These are phyloP conservation scores for Tetrax tetrax DNA, from an alignment of 2,113 vertebrate genomes.

Conservation along the genomic window DNA sequence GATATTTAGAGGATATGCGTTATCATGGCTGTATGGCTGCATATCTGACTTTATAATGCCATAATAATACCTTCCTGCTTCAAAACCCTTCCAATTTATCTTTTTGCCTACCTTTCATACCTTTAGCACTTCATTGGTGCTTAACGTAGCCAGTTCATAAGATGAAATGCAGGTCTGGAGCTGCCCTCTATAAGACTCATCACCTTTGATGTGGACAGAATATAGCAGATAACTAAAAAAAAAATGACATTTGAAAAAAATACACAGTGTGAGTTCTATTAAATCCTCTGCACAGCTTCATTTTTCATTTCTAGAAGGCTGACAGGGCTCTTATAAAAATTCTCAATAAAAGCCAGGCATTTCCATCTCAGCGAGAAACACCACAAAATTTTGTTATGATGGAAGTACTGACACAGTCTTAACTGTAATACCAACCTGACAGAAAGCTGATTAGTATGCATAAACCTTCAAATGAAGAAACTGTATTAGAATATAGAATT, in stretches of 20 bases:
- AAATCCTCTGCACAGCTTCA: conserved; percentile 9
- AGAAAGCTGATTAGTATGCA: background rate
- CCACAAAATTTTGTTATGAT: background rate
- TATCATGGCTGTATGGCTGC: background rate
- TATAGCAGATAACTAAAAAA: background rate
- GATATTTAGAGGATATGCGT: background rate
- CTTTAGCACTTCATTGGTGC: conserved; percentile 13
- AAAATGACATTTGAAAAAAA: background rate
- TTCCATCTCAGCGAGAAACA: conserved; percentile 10
- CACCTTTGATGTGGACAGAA: conserved; percentile 4
- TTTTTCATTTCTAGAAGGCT: conserved; percentile 36
- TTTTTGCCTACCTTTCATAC: background rate
- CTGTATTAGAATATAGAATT: background rate
- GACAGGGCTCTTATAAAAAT: background rate
- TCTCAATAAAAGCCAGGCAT: background rate
- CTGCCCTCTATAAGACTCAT: background rate
- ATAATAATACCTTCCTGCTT: conserved; percentile 12
- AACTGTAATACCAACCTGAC: background rate
- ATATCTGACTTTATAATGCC: conserved; percentile 12
- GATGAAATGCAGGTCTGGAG: background rate
- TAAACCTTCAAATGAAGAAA: background rate
- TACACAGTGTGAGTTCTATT: background rate
- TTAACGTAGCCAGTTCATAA: background rate
- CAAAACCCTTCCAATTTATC: background rate
- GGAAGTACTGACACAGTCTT: background rate